A percentile compares a stretch with the other conserved stretches of the same genome.
Evolutionary conservation across 2,888 invertebrate genomes (phyloP).

Genomic region (Palloptera scutellata): DNA sequence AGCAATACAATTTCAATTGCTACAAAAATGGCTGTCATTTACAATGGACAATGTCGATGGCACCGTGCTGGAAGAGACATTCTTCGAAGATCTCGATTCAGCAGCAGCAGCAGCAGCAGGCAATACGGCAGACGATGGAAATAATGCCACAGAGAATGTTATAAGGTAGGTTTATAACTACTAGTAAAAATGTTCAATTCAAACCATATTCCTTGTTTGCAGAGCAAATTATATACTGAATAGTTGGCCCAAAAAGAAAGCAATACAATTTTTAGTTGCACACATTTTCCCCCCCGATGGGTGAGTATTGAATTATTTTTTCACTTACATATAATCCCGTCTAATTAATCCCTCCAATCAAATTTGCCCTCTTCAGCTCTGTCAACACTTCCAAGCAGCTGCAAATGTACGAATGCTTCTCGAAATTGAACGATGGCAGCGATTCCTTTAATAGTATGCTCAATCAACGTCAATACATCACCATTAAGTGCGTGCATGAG

Average conservation of each 20-base stretch:
- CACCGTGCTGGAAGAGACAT: conserved; percentile 60
- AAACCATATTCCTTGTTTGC: conserved; percentile 11
- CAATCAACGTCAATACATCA: conserved; percentile 58
- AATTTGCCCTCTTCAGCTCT: conserved; percentile 39
- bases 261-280: conserved; percentile 58
- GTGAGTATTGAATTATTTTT: too few species aligned
- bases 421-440: conserved; percentile 59
- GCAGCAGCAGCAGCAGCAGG: conserved; percentile 36
- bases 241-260: conserved; percentile 59
- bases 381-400: conserved; percentile 59
- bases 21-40: conserved; percentile 62
- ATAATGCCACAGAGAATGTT: too few species aligned
- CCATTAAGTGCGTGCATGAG: conserved; percentile 61
- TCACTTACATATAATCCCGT: too few species aligned
- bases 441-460: conserved; percentile 53
- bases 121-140: conserved; percentile 49
- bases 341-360: too few species aligned
- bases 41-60: conserved; percentile 49
- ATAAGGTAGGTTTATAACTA: conserved; percentile 42
- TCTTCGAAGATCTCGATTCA: conserved; percentile 57
- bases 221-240: conserved; percentile 62
- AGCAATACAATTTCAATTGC: conserved; percentile 55
- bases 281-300: conserved; percentile 58
- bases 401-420: conserved; percentile 62
- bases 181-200: conserved; percentile 3